Conservation (phyloP, 2,888 invertebrate genomes). For the Disparrhopalites patrizii region DNA sequence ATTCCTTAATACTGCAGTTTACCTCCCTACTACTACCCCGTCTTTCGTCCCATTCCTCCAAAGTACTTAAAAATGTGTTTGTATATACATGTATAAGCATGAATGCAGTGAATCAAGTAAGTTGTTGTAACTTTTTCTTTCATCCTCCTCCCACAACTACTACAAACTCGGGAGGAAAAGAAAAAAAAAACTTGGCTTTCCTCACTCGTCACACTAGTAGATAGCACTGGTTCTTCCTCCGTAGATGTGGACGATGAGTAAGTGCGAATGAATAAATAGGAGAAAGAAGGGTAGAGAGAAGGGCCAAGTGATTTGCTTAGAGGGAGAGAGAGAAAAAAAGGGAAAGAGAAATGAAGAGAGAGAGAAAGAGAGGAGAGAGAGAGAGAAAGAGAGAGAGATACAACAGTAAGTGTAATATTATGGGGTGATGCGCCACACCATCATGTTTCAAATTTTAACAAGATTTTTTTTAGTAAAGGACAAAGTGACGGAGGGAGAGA, state of each 20-base stretch:
- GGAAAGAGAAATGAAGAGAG: background rate
- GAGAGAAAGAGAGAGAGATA: background rate
- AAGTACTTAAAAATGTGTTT: too few relatives aligned
- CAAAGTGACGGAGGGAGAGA: conserved; percentile 7
- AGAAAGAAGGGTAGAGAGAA: conserved; percentile 9
- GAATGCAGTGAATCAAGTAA: background rate
- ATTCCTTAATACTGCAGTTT: too few relatives aligned
- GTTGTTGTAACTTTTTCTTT: background rate
- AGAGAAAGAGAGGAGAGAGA: background rate
- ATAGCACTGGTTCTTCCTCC: background rate
- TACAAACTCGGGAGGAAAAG: too few relatives aligned
- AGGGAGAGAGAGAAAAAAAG: background rate
- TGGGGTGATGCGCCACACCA: conserved; percentile 18
- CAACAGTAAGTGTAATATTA: conserved; percentile 12
- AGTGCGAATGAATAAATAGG: conserved; percentile 22
- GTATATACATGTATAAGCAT: background rate
- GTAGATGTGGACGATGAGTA: background rate
- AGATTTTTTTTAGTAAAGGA: conserved; percentile 18
- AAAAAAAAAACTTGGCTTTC: too few relatives aligned
- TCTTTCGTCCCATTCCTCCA: too few relatives aligned
- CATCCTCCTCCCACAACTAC: too few relatives aligned
- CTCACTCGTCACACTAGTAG: background rate
- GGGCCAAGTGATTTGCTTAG: background rate
- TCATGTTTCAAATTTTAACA: conserved; percentile 31
- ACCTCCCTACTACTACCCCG: too few relatives aligned